Evolutionary conservation across 2,888 invertebrate species (phyloP), one percentile per base, ranked within the genome.

Genomic region (Leptinotarsa tumamoca): DNA sequence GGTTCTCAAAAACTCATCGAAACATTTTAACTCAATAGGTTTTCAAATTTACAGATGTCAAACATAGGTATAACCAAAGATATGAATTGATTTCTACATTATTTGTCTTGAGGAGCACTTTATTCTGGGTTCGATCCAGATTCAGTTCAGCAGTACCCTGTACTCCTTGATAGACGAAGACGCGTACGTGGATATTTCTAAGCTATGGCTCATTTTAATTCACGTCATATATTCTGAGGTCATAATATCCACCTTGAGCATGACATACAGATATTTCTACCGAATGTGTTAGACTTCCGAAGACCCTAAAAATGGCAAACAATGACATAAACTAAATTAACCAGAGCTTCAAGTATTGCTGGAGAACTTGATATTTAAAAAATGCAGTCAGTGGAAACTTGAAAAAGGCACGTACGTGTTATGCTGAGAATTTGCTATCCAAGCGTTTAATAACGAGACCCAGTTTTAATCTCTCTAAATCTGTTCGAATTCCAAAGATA

Each of bases 301-400:
- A 58, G 33, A 33, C 43, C 58, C 63, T 67, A 63, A 69, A 75
- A 73, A 74, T 73, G 50, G 63, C 68, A 68, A 66, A 72, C 51
- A 51, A 33, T 72, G 61, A 61, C 23, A 13, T 27, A 17, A 14
- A 71, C 49, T 63, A 74, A 76, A 74, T 76, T 76, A 73, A 33
- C 54, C 73, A 51, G 69, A 61, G 70, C 63, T 43, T 63, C 54
- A 72, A 58, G 67, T 56, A 69, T 67, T 69, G 33, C 54, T 23
- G 54, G 67, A 67, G 21, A n/a, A 63, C 49, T 50, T 67, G 63
- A 74, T 79, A 79, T 77, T 73, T n/a, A n/a, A 77, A 79, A 79
- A 79, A 74, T 74, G 72, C 63, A 77, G 72, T 67, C 68, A 73
- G 71, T 63, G 70, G 67, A 77, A 77, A 77, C 71, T 76, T 76